Base-by-base conservation (phyloP, 2,888 invertebrate species). In the Sphaerophoria taeniata region DNA sequence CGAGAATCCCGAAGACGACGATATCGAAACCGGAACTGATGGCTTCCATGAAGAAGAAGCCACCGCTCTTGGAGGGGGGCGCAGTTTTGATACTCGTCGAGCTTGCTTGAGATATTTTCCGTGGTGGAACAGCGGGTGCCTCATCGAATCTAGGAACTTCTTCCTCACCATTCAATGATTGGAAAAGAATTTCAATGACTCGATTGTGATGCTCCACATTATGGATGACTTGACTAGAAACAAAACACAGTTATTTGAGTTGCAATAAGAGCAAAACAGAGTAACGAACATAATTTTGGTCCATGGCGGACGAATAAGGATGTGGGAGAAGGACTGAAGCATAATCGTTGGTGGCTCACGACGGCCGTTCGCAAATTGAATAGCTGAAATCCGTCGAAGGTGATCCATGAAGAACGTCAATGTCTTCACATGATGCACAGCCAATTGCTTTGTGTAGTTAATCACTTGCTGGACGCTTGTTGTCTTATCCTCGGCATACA, bases 281-380 rank as follows among this genome's bases (percentile, higher is more conserved):
- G 9, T 94, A 93, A 95, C 24, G 24, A 24, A 24, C 95, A 95
- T 94, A 87, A 96, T 95, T 89, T 94, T 93, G 89, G 95, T 95
- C 96, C 96, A 96, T 6, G 95, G 95, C 24, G 96, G 96, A 83
- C 96, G 93, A 55, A 96, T 92, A 67, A 96, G 93, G 88, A 96
- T 94, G 90, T 95, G 95, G 91, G 95, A 95, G 89, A 96, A 94
- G 58, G 95, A 95, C 92, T 95, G 95, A 63, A 95, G 93, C 69
- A 96, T 93, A 81, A 94, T 93, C 16, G 94, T 94, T 6, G 95
- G 95, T 5, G 95, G 94, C 88, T 95, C 95, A 61, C 93, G 93
- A 88, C 94, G 93, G 24, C 95, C 95, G 74, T 95, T 93, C 9
- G 93, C 92, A 89, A 94, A 93, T 91, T 95, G 95, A 90, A 95